Evolutionary conservation across 2,113 vertebrate genomes (phyloP).

Genomic region (Coryphaenoides rupestris): DNA sequence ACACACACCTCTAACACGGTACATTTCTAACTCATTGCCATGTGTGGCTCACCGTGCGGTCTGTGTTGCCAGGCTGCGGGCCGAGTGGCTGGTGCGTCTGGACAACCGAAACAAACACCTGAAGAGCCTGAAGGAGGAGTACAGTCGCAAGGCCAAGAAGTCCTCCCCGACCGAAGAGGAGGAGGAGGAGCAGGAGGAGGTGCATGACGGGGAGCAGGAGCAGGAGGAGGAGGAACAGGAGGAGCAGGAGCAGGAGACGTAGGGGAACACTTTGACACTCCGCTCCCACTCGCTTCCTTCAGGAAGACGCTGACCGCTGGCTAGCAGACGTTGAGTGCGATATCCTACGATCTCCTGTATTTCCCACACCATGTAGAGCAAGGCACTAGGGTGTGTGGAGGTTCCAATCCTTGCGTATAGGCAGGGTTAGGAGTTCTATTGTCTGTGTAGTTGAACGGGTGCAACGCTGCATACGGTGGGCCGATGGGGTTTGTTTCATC

Average conservation of each 20-base stretch:
- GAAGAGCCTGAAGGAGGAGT: slow-evolving; percentile 57
- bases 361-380: neutral
- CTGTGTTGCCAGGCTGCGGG: slow-evolving; percentile 59
- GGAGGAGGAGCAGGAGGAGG: no score
- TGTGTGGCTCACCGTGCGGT: neutral
- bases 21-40: neutral
- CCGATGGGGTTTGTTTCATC: no score
- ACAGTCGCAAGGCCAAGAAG: slow-evolving; percentile 28
- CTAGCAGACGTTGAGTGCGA: neutral
- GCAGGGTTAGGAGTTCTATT: no score
- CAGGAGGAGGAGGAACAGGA: no score
- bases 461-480: no score
- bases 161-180: slow-evolving; percentile 25
- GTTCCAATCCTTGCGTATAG: neutral
- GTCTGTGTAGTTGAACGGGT: no score
- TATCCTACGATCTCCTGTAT: neutral
- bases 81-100: slow-evolving; percentile 66
- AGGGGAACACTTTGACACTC: neutral
- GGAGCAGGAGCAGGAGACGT: neutral
- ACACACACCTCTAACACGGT: neutral
- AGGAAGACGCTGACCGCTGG: neutral
- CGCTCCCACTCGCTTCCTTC: no score
- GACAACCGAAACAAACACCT: slow-evolving; percentile 70
- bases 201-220: no score
- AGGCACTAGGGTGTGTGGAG: neutral